phyloP scores from a whole-genome alignment of 2,797 vertebrate species.

The Geranospiza caerulescens region DNA sequence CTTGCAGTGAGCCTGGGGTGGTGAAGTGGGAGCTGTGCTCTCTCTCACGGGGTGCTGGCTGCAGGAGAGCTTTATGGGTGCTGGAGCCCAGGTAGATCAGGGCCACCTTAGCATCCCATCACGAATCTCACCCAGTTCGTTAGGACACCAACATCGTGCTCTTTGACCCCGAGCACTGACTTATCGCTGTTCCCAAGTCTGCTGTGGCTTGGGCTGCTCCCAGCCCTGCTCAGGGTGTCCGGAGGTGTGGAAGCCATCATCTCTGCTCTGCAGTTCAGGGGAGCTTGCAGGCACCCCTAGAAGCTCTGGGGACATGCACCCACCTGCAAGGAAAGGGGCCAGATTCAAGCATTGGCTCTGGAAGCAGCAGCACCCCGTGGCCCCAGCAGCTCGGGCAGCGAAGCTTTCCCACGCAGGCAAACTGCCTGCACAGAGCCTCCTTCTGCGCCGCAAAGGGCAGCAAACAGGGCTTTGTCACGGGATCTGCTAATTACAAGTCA shows the following conservation, averaged over 20 bases:
- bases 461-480: not conserved
- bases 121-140: accelerated
- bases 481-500: not conserved
- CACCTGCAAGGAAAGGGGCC: not conserved
- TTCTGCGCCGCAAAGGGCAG: not conserved
- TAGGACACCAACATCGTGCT: not conserved
- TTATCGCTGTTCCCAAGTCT: not conserved
- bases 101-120: not conserved
- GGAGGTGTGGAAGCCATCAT: not conserved
- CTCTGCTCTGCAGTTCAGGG: not conserved
- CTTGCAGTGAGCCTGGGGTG: not conserved
- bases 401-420: not conserved
- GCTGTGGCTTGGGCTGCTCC: not conserved
- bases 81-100: not conserved
- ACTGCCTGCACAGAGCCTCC: not conserved
- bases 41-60: not conserved
- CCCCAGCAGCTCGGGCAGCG: not conserved
- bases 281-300: not conserved
- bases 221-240: not conserved
- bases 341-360: not conserved
- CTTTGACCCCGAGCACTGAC: not conserved
- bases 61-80: not conserved
- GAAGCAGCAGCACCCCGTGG: not conserved
- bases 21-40: not conserved
- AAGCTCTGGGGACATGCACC: no score